These are phyloP conservation scores for Antigone vipio DNA, from an alignment of 2,113 vertebrate species.

Conservation along the genomic window DNA sequence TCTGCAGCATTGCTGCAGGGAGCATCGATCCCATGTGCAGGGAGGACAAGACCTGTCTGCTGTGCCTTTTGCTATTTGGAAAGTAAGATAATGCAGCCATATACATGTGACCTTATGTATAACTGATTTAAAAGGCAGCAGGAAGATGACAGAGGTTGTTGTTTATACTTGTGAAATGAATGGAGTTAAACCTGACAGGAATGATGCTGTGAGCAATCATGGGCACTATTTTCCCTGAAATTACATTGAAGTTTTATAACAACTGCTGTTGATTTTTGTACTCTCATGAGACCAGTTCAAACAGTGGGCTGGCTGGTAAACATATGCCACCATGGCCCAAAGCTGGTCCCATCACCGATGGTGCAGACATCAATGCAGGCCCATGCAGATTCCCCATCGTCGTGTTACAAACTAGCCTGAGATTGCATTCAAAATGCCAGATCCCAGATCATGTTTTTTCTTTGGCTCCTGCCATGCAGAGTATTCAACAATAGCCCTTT, in stretches of 20 bases:
- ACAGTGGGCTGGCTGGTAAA: not conserved
- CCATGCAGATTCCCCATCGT: not conserved
- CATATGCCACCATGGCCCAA: fast-evolving
- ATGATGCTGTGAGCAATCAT: not conserved
- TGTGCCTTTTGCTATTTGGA: not conserved
- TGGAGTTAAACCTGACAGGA: not conserved
- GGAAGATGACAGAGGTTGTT: not conserved
- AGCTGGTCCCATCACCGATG: not conserved
- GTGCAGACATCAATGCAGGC: not conserved
- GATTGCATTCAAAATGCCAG: not conserved
- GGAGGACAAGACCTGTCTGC: not conserved
- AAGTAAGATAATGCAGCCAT: not conserved
- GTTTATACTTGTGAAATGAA: not conserved
- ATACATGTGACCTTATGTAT: not conserved
- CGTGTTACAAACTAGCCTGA: not conserved
- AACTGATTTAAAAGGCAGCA: not conserved
- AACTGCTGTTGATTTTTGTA: not conserved
- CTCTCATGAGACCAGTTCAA: not conserved
- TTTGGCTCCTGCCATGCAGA: not conserved
- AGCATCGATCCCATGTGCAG: not conserved
- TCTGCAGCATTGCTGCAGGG: not conserved
- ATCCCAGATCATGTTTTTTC: not conserved
- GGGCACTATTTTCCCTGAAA: not conserved
- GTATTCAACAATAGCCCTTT: not conserved
- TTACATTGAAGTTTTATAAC: not conserved